Evolutionary conservation across 2,797 vertebrate genomes (phyloP).

Genomic region (Xenops minutus): DNA sequence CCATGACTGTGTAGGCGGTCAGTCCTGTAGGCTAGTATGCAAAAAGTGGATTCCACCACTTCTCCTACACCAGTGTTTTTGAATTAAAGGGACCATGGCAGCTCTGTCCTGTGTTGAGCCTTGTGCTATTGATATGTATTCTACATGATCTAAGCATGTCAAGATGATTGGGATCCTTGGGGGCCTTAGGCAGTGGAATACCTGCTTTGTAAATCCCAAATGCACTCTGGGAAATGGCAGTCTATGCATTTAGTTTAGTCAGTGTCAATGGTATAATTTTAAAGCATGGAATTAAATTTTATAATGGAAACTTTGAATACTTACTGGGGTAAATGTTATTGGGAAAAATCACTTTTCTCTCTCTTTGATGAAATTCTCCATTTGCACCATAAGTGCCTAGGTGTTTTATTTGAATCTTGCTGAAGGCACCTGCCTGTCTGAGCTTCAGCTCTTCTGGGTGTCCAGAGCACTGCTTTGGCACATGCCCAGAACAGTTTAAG

Average conservation of each 20-base stretch:
- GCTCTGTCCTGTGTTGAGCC: background rate
- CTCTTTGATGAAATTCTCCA: constrained; percentile 23
- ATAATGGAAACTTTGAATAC: background rate
- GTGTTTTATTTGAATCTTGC: constrained; percentile 20
- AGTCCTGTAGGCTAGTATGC: background rate
- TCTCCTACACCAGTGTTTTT: background rate
- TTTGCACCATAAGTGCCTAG: background rate
- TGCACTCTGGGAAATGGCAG: background rate
- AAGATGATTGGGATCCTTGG: background rate
- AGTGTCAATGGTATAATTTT: background rate
- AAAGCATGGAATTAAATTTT: background rate
- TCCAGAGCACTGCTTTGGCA: constrained; percentile 49
- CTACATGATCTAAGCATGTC: background rate
- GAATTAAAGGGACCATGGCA: background rate
- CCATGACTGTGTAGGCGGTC: background rate
- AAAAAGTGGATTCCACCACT: background rate
- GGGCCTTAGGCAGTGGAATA: background rate
- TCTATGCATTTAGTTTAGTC: background rate
- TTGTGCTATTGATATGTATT: background rate
- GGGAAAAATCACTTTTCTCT: background rate
- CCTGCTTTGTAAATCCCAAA: background rate
- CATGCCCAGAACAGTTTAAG: constrained; percentile 47
- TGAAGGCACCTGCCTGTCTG: constrained; percentile 57
- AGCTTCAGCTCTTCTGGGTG: constrained; percentile 55
- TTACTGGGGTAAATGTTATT: background rate